phyloP scores from a whole-genome alignment of 2,113 vertebrate species.

The Capreolus pygargus region DNA sequence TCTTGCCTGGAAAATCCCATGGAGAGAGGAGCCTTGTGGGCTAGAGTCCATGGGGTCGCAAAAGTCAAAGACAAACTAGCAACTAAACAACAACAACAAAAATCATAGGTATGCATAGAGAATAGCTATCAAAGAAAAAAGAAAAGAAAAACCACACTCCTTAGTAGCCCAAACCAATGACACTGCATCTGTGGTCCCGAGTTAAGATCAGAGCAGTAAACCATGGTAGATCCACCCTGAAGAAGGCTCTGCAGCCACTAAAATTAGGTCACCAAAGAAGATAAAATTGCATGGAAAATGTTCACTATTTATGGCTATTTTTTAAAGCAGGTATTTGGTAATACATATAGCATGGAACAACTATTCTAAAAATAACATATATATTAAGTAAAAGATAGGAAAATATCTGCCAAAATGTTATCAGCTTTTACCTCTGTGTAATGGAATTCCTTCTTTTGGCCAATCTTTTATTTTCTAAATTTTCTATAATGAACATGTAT shows the following conservation, averaged over 20 bases:
- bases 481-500: not conserved
- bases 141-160: not conserved
- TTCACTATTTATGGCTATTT: not conserved
- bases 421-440: not conserved
- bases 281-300: not conserved
- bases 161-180: not conserved
- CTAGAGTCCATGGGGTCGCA: not conserved
- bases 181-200: rapidly evolving
- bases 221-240: not conserved
- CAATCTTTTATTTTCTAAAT: not conserved
- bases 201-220: not conserved
- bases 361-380: not conserved
- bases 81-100: not conserved
- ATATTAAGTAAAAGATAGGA: not conserved
- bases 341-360: not conserved
- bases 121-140: not conserved
- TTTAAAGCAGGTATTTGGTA: not conserved
- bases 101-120: not conserved
- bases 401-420: not conserved
- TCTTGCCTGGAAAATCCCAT: not conserved
- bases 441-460: not conserved
- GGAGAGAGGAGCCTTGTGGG: not conserved
- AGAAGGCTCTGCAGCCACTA: not conserved
- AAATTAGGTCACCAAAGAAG: not conserved
- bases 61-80: not conserved